Base-by-base conservation (phyloP, 2,797 vertebrate species). In the Cygnus olor region DNA sequence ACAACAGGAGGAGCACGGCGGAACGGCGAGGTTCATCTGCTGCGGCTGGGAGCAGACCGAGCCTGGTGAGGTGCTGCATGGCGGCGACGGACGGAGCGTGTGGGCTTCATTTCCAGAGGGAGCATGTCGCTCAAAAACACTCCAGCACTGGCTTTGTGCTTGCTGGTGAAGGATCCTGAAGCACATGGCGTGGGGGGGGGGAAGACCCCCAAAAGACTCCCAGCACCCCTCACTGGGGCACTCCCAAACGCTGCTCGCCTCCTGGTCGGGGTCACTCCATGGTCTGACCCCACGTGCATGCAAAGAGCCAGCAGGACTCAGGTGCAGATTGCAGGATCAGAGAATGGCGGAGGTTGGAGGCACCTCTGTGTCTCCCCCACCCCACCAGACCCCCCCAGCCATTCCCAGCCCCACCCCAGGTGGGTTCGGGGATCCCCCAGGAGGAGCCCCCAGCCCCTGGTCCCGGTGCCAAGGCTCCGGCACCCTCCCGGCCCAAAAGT, bases 1-100 rank as follows among this genome's bases (percentile, higher is more conserved):
- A 28, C 8, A 4, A 42, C 60, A 69, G 0, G 1, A 25, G 53
- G 45, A 25, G n/a, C 27, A 4, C 0, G 40, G n/a, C 7, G 17
- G 5, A 17, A 5, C 4, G 49, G 72, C 44, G 14, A 87, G 51
- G 15, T 77, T 34, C 38, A 7, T n/a, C 58, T 7, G 4, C 49
- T 5, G 57, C 51, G 70, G 4, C 49, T 5, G 57, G 61, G 70
- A 85, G 58, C 54, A 61, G 28, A 53, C 47, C 2, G 17, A 74
- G 53, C 3, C 8, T 38, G 65, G 77, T 20, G 60, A 68, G 58
- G 64, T 5, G 53, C 45, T 45, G 17, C 53, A 28, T 66, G 60
- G 1, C 11, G 2, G 57, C 20, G 30, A 74, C 11, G 42, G 58
- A 68, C 4, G 5, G 64, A 79, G 25, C 0, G 7, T 80, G 36